These are phyloP conservation scores for Sterrhoptilus dennistouni DNA, from an alignment of 2,113 vertebrate species.

Conservation along the genomic window DNA sequence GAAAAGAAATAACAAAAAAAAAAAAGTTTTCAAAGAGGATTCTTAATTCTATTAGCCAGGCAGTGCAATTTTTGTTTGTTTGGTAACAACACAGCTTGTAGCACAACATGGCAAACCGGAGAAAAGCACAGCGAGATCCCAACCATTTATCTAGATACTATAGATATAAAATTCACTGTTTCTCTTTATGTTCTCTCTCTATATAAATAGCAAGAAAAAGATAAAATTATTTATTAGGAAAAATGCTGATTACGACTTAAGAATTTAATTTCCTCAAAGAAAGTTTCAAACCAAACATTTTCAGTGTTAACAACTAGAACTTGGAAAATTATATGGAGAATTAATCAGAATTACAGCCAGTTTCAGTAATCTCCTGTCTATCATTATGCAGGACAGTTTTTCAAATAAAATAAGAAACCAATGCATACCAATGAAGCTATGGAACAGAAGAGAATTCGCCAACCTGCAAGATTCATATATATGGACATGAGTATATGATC, in stretches of 20 bases:
- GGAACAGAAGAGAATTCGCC: neutral
- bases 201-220: neutral
- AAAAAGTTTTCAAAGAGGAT: neutral
- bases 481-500: accelerated
- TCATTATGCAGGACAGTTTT: neutral
- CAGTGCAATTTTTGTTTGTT: neutral
- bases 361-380: neutral
- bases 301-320: neutral
- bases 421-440: neutral
- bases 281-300: neutral
- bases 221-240: neutral
- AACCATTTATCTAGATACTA: neutral
- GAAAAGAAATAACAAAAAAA: neutral
- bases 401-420: neutral
- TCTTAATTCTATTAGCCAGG: neutral
- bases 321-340: neutral
- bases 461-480: neutral
- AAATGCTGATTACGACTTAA: neutral
- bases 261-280: neutral
- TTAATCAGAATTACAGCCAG: neutral
- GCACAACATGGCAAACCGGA: neutral
- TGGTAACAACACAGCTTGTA: neutral
- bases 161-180: neutral
- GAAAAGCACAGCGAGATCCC: neutral
- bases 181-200: neutral